phyloP scores from a whole-genome alignment of 2,888 invertebrate species.

The Tetragnatha montana region DNA sequence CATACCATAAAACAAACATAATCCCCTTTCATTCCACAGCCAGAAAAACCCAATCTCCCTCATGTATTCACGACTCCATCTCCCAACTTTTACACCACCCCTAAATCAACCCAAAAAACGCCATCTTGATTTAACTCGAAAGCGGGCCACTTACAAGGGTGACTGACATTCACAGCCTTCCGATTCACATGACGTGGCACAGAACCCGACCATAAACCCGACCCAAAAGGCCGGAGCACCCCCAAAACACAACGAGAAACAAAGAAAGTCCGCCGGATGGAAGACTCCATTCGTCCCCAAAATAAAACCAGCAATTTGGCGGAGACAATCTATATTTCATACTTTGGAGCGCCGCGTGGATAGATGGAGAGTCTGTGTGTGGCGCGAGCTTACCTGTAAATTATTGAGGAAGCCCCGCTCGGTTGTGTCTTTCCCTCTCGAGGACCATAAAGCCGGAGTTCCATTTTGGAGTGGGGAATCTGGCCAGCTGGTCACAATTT shows the following conservation, averaged over 20 bases:
- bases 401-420: conserved; percentile 35
- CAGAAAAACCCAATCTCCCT: background rate
- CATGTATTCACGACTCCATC: background rate
- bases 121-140: background rate
- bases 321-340: conserved; percentile 42
- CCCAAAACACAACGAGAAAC: background rate
- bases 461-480: conserved; percentile 8
- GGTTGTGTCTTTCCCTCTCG: background rate
- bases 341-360: background rate
- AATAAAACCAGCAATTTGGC: background rate
- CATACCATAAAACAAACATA: too few species aligned
- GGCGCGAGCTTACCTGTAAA: conserved; percentile 36
- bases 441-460: conserved; percentile 24
- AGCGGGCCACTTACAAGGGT: background rate
- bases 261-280: background rate
- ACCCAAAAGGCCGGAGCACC: background rate
- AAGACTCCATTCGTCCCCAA: background rate
- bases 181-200: background rate
- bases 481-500: conserved; percentile 15
- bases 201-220: conserved; percentile 4
- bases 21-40: too few species aligned
- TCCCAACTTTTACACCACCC: background rate
- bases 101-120: background rate
- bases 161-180: background rate
- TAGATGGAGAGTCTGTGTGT: background rate